Conservation (phyloP, 2,888 invertebrate genomes). For the Amphipyra tragopoginis region DNA sequence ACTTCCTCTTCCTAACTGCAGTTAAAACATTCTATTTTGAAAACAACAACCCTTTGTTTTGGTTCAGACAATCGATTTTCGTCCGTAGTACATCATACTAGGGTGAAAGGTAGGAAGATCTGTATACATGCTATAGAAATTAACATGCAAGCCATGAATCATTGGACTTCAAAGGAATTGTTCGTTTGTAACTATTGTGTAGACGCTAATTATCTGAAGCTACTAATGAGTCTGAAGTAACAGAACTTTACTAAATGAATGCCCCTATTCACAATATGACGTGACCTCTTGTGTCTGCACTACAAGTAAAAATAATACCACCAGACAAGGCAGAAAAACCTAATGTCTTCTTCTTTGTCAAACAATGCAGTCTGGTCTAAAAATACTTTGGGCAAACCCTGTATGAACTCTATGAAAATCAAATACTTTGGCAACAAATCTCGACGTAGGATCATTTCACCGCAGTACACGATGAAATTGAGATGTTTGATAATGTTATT, state of each 20-base stretch:
- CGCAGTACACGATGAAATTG: too few species aligned
- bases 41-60: slow-evolving; percentile 24
- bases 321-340: slow-evolving; percentile 55
- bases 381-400: slow-evolving; percentile 4
- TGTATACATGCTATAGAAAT: slow-evolving; percentile 11
- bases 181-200: slow-evolving; percentile 63
- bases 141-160: slow-evolving; percentile 63
- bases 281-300: slow-evolving; percentile 42
- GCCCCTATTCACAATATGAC: slow-evolving; percentile 47
- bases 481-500: too few species aligned
- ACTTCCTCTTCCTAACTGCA: slow-evolving; percentile 29
- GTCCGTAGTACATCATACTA: slow-evolving; percentile 9
- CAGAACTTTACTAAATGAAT: slow-evolving; percentile 55
- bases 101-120: slow-evolving; percentile 14
- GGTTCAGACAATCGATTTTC: slow-evolving; percentile 6
- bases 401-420: slow-evolving; percentile 1
- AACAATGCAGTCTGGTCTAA: slow-evolving; percentile 36
- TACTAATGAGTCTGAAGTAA: slow-evolving; percentile 66
- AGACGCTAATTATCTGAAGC: slow-evolving; percentile 69
- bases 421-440: not conserved
- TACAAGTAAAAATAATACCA: slow-evolving; percentile 19
- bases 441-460: too few species aligned
- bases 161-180: slow-evolving; percentile 66
- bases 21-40: slow-evolving; percentile 34
- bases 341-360: slow-evolving; percentile 34